Percentiles rank a stretch among this genome's conserved stretches.
Conservation (phyloP, 2,888 invertebrate species). For the Flabesymbios commensalis region DNA sequence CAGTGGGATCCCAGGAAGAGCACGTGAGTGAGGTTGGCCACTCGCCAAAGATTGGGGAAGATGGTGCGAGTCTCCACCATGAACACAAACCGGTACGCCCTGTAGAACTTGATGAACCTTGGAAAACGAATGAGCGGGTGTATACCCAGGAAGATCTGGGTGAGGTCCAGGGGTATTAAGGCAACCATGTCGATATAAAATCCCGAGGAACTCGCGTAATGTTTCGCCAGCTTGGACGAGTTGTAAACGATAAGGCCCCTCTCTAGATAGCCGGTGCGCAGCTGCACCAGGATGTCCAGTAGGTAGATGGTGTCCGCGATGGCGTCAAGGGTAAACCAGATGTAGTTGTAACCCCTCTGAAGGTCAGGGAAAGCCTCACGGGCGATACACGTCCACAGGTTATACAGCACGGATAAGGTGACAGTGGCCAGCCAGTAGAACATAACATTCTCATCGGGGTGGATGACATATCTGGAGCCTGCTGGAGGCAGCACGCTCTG, state of each 20-base stretch:
- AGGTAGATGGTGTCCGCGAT: conserved; percentile 86
- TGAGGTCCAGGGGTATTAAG: conserved; percentile 81
- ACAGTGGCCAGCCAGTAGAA: conserved; percentile 93
- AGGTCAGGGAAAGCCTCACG: conserved; percentile 92
- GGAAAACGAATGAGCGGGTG: conserved; percentile 76
- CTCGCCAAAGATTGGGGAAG: conserved; percentile 94
- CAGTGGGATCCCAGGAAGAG: conserved; percentile 92
- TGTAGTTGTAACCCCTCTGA: conserved; percentile 62
- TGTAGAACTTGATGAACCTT: conserved; percentile 70
- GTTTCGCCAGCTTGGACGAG: conserved; percentile 83
- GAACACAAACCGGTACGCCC: conserved; percentile 84
- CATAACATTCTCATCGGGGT: conserved; percentile 94
- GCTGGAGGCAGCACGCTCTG: neutral
- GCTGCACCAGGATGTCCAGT: conserved; percentile 85
- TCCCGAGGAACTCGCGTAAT: conserved; percentile 82
- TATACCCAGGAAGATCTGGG: conserved; percentile 76
- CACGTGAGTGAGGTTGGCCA: conserved; percentile 92
- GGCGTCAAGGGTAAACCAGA: conserved; percentile 68
- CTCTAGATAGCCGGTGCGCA: conserved; percentile 92
- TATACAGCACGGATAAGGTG: conserved; percentile 88
- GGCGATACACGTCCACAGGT: conserved; percentile 93
- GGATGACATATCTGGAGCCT: conserved; percentile 68
- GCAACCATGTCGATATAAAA: conserved; percentile 84
- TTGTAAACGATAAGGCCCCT: conserved; percentile 94
- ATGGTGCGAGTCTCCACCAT: conserved; percentile 95